Conservation (phyloP, 2,888 invertebrate species). For the Gandaritis pyraliata region DNA sequence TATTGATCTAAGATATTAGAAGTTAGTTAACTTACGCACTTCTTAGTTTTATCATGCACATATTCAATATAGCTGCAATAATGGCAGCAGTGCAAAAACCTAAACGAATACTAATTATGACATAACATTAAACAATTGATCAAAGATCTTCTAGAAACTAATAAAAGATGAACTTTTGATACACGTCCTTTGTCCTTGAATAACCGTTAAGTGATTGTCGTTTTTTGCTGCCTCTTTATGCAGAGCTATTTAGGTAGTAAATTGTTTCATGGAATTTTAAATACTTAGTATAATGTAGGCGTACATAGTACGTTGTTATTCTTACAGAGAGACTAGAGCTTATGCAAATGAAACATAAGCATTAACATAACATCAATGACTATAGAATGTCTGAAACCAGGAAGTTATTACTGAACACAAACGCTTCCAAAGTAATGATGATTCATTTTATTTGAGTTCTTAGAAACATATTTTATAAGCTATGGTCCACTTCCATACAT, state of each 20-base stretch:
- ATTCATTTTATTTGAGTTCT: slow-evolving; percentile 28
- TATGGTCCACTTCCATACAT: background rate
- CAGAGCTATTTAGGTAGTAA: slow-evolving; percentile 2
- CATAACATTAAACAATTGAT: slow-evolving; percentile 14
- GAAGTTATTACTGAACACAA: slow-evolving; percentile 32
- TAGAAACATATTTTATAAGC: slow-evolving; percentile 12
- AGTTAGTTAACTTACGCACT: too few species aligned
- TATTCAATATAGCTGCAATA: background rate
- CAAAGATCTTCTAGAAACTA: slow-evolving; percentile 1
- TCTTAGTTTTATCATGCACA: too few species aligned
- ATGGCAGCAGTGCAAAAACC: background rate
- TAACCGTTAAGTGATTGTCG: slow-evolving; percentile 13
- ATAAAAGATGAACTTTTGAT: slow-evolving; percentile 13
- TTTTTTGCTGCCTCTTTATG: slow-evolving; percentile 11
- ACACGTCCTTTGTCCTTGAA: slow-evolving; percentile 25
- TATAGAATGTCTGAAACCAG: slow-evolving; percentile 37
- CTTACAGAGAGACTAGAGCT: slow-evolving; percentile 2
- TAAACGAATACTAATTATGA: background rate
- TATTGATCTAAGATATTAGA: background rate
- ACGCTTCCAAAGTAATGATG: slow-evolving; percentile 19
- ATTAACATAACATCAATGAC: slow-evolving; percentile 39
- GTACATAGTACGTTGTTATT: background rate
- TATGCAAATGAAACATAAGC: slow-evolving; percentile 19
- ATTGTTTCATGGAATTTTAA: slow-evolving; percentile 4
- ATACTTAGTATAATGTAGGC: background rate